A percentile compares a stretch with the other conserved stretches of the same genome.
Evolutionary conservation across 2,113 vertebrate species (phyloP).

Genomic region (Dissostichus mawsoni): DNA sequence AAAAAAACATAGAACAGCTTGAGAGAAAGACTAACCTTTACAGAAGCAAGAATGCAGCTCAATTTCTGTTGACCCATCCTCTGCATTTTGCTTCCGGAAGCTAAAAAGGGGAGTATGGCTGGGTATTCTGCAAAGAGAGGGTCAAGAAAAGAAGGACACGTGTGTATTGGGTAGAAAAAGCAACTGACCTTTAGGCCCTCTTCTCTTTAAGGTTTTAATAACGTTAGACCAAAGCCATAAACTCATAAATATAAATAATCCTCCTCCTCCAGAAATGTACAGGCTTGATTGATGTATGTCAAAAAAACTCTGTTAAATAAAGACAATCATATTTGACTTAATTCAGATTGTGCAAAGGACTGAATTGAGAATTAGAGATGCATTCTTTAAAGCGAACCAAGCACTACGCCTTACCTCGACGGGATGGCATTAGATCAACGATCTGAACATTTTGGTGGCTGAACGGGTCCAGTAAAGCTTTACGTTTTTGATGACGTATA

Average conservation of each 20-base stretch:
- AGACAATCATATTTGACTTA: conserved; percentile 20
- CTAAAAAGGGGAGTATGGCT: conserved; percentile 89
- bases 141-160: conserved; percentile 78
- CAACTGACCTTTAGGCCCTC: conserved; percentile 62
- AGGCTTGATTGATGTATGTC: conserved; percentile 9
- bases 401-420: conserved; percentile 77
- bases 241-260: conserved; percentile 10
- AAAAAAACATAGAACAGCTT: conserved; percentile 64
- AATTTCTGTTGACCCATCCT: conserved; percentile 82
- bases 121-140: conserved; percentile 88
- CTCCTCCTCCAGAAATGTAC: conserved; percentile 27
- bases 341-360: conserved; percentile 61
- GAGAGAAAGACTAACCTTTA: conserved; percentile 86
- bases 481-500: conserved; percentile 59
- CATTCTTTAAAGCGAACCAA: conserved; percentile 70
- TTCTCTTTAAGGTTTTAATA: conserved; percentile 28
- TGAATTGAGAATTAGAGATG: conserved; percentile 71
- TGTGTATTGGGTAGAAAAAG: conserved; percentile 76
- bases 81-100: conserved; percentile 85
- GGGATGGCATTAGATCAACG: conserved; percentile 70
- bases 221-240: conserved; percentile 44
- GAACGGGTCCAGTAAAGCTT: conserved; percentile 53
- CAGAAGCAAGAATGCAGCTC: conserved; percentile 84
- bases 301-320: neutral
- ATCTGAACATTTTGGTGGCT: conserved; percentile 62